phyloP scores from a whole-genome alignment of 1,140 invertebrate species.

The Macrobrachium nipponense region DNA sequence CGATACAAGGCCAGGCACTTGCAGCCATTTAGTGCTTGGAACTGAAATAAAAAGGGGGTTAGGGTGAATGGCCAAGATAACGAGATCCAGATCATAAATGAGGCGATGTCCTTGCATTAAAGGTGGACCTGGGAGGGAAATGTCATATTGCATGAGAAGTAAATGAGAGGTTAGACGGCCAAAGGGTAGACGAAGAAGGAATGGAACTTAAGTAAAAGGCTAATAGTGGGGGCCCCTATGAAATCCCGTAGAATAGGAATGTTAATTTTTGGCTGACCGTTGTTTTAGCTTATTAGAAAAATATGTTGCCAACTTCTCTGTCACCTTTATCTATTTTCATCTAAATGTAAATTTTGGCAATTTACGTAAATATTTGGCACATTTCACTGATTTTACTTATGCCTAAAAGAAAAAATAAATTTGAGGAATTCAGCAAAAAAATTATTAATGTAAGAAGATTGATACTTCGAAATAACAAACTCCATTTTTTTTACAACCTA shows the following conservation, averaged over 20 bases:
- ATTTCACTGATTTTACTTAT: conserved; percentile 5
- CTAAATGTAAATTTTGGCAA: background rate
- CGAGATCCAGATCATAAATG: no score
- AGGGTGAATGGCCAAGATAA: no score
- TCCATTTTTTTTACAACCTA: conserved; percentile 1
- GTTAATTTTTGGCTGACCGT: conserved; percentile 16
- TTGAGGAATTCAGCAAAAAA: conserved; percentile 5
- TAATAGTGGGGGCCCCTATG: conserved; percentile 7
- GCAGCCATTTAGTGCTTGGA: no score
- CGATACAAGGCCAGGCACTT: no score
- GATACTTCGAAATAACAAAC: background rate
- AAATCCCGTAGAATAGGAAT: conserved; percentile 7
- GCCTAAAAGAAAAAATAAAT: conserved; percentile 9
- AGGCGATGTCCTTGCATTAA: no score
- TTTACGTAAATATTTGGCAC: conserved; percentile 2
- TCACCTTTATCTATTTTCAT: background rate
- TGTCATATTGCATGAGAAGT: no score
- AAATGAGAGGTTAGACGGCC: no score
- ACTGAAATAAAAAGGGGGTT: no score
- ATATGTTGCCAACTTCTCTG: background rate
- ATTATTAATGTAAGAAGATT: conserved; percentile 6
- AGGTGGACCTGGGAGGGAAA: no score
- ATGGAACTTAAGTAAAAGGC: background rate
- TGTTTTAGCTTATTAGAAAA: background rate
- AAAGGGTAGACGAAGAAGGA: no score